Base-by-base conservation (phyloP, 2,888 invertebrate genomes). In the Halictus quadricinctus region DNA sequence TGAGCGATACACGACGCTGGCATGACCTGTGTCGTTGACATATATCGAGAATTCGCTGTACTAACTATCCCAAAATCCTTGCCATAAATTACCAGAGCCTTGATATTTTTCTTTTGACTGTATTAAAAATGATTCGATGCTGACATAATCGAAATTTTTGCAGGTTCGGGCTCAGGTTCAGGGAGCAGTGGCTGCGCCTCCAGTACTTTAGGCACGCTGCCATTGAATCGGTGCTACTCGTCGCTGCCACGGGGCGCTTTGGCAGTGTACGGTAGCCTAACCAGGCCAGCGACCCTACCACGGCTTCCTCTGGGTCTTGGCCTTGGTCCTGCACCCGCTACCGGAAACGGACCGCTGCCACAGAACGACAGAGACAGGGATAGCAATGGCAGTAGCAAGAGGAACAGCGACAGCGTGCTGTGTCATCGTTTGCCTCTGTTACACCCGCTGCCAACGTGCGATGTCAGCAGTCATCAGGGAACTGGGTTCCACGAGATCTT, bases 371-470 rank as follows among this genome's bases (percentile, higher is more conserved):
- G 92, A 54, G 93, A 93, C 83, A 89, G 93, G 46, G 92, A 92
- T 81, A 91, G 90, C 74, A 93, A 91, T 84, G 90, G 93, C 18
- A 95, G 95, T 85, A 95, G 95, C 91, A 96, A 96, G 88, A 93
- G 95, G 72, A 95, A 95, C 91, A 95, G 95, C 77, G 96, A 96
- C 92, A 95, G 95, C 66, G 95, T 95, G 8, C 94, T 96, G 1
- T 95, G 95, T 72, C 95, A 95, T 87, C 94, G 95, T 87, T 89
- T 95, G 79, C 93, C 93, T 0, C 93, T 94, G 3, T 95, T 95
- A 91, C 95, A 95, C 87, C 95, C 95, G 10, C 93, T 95, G 10
- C 96, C 96, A 2, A 95, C 95, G 18, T 96, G 96, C 88, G 95
- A 95, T 85, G 88, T 93, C 43, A 82, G 93, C 75, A 92, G 92